Evolutionary conservation across 2,797 vertebrate genomes (phyloP), one percentile per base, ranked within the genome.

Genomic region (Botia almorhae): DNA sequence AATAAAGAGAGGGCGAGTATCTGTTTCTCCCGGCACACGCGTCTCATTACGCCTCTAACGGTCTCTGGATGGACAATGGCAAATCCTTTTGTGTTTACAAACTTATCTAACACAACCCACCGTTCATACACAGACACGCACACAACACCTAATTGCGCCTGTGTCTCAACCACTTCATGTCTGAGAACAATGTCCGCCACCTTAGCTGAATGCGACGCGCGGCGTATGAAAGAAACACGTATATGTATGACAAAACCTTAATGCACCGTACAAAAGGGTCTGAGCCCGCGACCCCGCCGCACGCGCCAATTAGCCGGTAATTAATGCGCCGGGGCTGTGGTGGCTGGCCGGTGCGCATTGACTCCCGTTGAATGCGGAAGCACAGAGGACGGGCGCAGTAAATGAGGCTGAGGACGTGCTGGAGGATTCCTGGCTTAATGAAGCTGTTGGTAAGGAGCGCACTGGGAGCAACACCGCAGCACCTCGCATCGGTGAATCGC

Each of bases 381-480:
- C 69, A 75, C 75, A 87, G 85, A 87, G 85, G 80, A 85, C 85
- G 87, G 85, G 92, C 84, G 46, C 90, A 88, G 92, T 98, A 97
- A 98, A 97, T 97, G 95, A 95, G 88, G 83, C 84, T 79, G 2
- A 81, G 81, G 69, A 81, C 87, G 73, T 33, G 81, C 84, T 82
- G 87, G 90, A 90, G 94, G 92, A 98, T 98, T 98, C 95, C 91
- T 97, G 91, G 88, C 91, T 92, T 93, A 94, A 96, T 92, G 89
- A 95, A 92, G 84, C 88, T 91, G 96, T 96, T 98, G 96, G 96
- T 95, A 95, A 93, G 96, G 95, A 95, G 95, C 93, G 89, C 33
- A 74, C 86, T 87, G 82, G 53, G 84, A 46, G 87, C 88, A 89
- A 90, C 89, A 85, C 89, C 89, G 16, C 70, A 11, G 12, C 70